A percentile compares a stretch with the other conserved stretches of the same genome.
Evolutionary conservation across 2,797 vertebrate species (phyloP).

Genomic region (Momotus momota): DNA sequence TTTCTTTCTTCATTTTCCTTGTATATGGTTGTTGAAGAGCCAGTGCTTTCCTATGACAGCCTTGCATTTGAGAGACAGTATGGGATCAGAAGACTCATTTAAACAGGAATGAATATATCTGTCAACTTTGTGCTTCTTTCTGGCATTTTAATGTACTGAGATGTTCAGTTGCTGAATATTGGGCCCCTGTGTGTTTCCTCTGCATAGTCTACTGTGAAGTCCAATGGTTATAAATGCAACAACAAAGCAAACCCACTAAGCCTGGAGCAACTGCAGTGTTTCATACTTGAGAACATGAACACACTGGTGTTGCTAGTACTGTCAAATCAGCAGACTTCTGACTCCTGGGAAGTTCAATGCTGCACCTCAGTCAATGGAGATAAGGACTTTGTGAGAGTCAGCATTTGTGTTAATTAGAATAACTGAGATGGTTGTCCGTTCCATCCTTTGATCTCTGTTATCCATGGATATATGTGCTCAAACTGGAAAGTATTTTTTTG

Average conservation of each 20-base stretch:
- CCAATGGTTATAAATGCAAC: not conserved
- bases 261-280: constrained; percentile 31
- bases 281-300: constrained; percentile 41
- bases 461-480: not conserved
- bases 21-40: not conserved
- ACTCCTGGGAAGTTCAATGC: not conserved
- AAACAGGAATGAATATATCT: constrained; percentile 6
- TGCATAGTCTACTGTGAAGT: not conserved
- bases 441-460: constrained; percentile 7
- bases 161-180: not conserved
- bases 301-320: not conserved
- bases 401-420: constrained; percentile 10
- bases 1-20: not conserved
- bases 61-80: constrained; percentile 3
- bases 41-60: constrained; percentile 2
- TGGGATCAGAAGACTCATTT: not conserved
- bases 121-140: not conserved
- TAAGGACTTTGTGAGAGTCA: constrained; percentile 24
- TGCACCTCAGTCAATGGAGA: constrained; percentile 16
- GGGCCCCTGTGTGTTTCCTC: constrained; percentile 19
- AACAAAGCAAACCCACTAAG: constrained; percentile 53
- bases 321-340: not conserved
- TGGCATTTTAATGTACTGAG: not conserved
- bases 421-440: not conserved
- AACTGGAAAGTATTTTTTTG: constrained; percentile 7